Percentiles rank a stretch among this genome's conserved stretches.
These are phyloP conservation scores for Syrmaticus mikado DNA, from an alignment of 2,113 vertebrate species.

Conservation along the genomic window DNA sequence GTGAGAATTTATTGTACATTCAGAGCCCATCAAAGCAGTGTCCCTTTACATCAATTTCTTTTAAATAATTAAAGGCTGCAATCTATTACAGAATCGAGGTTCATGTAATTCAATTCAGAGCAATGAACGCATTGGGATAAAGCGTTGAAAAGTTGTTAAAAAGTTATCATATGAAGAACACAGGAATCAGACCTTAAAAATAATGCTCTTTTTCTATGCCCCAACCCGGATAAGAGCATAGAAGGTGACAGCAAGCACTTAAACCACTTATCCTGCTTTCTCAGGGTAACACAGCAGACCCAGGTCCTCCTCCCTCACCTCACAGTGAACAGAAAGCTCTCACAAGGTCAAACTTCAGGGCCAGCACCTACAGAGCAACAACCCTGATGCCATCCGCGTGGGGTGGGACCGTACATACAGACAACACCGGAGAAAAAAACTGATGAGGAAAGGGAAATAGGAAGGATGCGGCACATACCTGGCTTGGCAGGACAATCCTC, in stretches of 20 bases:
- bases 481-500: constrained; percentile 81
- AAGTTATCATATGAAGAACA: neutral
- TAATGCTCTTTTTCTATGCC: neutral
- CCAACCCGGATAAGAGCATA: fast-evolving
- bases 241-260: neutral
- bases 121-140: neutral
- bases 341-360: neutral
- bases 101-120: neutral
- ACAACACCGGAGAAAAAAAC: neutral
- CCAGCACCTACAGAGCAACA: neutral
- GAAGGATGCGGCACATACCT: constrained; percentile 74
- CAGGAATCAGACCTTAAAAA: neutral
- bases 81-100: constrained; percentile 3
- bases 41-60: constrained; percentile 4
- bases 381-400: neutral
- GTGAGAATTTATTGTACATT: neutral
- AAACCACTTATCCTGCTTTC: neutral
- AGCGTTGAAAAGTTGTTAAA: neutral
- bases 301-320: neutral
- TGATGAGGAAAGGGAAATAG: neutral
- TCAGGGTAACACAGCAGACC: fast-evolving
- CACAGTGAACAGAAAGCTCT: neutral
- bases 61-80: constrained; percentile 42
- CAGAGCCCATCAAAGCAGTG: constrained; percentile 7
- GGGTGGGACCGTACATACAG: neutral